Base-by-base conservation (phyloP, 2,888 invertebrate species). In the Lycaena phlaeas region DNA sequence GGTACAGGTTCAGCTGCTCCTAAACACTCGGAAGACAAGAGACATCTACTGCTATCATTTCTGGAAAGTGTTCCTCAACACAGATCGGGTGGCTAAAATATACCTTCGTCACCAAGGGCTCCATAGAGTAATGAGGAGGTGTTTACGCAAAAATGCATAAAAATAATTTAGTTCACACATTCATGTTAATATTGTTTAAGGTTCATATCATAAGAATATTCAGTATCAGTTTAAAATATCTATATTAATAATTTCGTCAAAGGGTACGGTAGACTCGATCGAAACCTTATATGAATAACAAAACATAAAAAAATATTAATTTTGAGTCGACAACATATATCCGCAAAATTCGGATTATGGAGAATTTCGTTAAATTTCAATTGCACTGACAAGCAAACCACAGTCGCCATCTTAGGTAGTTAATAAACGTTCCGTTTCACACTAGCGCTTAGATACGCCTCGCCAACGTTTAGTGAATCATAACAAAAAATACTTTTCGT, bases 341-440 rank as follows among this genome's bases (percentile, higher is more conserved):
- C 3, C 43, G 41, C 42, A 46, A 46, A 48, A 48, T 43, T 46
- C 49, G 43, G 37, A n/a, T n/a, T 50, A 34, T 44, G 31, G 42
- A 46, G 43, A 31, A 45, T 48, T 50, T 48, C 36, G 46, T 46
- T 45, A 46, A 50, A 47, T 45, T 46, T 29, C n/a, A 26, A 45
- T 43, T 27, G 45, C 37, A 36, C 38, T 45, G 43, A 46, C 41
- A 49, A 36, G 36, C 44, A 37, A 41, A 48, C 29, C 38, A 25
- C 42, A 25, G 43, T 48, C 43, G 42, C 48, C 40, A 44, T 46
- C 41, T 38, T 34, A 17, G 18, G 18, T 18, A 34, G 31, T 34
- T 31, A 31, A 28, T 28, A 28, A 28, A 28, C 14, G 34, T 25
- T 40, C 26, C 18, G 31, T 28, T 14, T 10, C n/a, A n/a, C n/a